Conservation (phyloP, 2,888 invertebrate species). For the Cephus pygmeus region DNA sequence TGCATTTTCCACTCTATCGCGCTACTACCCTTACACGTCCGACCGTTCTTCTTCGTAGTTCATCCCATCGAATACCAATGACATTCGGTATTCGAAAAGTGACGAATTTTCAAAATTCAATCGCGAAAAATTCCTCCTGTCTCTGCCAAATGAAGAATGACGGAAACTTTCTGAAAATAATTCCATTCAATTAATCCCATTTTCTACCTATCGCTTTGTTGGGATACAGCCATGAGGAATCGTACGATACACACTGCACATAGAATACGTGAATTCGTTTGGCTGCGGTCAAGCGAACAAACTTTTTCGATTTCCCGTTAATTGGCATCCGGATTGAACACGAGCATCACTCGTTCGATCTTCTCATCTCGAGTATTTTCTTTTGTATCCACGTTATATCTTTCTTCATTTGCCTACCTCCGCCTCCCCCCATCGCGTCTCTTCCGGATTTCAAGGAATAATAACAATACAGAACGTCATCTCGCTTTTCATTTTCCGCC, state of each 20-base stretch:
- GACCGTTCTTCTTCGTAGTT: not conserved
- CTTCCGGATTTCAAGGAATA: not conserved
- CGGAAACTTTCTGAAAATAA: not conserved
- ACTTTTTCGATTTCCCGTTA: not conserved
- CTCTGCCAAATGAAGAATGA: not conserved
- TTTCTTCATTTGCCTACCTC: not conserved
- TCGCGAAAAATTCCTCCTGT: not conserved
- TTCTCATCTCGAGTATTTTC: not conserved
- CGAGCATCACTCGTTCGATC: not conserved
- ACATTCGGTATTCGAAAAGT: not conserved
- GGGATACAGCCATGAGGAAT: not conserved
- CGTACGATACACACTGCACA: not conserved
- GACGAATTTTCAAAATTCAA: not conserved
- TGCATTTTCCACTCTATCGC: not conserved
- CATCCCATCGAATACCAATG: not conserved
- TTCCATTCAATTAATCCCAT: not conserved
- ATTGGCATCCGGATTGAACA: not conserved
- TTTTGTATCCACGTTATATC: not conserved
- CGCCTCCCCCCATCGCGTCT: too few relatives aligned
- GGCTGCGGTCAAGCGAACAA: not conserved
- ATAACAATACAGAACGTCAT: not conserved
- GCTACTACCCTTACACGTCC: not conserved
- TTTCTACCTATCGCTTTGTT: not conserved
- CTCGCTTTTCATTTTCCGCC: not conserved
- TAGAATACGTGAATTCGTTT: not conserved